Evolutionary conservation across 2,113 vertebrate species (phyloP).

Genomic region (Monopterus albus): DNA sequence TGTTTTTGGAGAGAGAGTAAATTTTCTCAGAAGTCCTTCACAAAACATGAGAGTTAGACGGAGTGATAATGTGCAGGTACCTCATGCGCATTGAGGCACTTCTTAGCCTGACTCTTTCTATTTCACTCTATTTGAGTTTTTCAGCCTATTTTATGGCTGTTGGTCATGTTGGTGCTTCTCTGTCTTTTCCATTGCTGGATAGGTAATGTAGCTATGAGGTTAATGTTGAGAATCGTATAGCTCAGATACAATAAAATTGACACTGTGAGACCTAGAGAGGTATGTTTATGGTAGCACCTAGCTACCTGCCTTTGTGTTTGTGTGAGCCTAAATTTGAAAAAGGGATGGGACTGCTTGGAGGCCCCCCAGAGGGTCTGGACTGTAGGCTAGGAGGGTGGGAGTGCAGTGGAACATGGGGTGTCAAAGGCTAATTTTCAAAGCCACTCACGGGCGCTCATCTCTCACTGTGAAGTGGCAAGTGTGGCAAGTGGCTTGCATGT

Average conservation of each 20-base stretch:
- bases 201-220: constrained; percentile 72
- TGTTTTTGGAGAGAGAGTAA: not conserved
- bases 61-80: constrained; percentile 45
- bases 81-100: constrained; percentile 55
- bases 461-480: constrained; percentile 85
- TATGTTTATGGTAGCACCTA: constrained; percentile 49
- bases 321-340: constrained; percentile 44
- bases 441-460: constrained; percentile 81
- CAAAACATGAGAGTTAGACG: constrained; percentile 7
- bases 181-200: constrained; percentile 36
- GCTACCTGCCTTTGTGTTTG: constrained; percentile 55
- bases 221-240: constrained; percentile 76
- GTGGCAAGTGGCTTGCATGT: constrained; percentile 87
- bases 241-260: constrained; percentile 66
- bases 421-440: constrained; percentile 86
- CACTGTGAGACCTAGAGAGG: constrained; percentile 46
- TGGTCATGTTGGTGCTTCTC: constrained; percentile 32
- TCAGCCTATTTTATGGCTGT: constrained; percentile 52
- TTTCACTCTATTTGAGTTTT: constrained; percentile 51
- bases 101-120: constrained; percentile 33
- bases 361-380: constrained; percentile 52
- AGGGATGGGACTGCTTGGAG: constrained; percentile 10
- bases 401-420: constrained; percentile 58
- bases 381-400: constrained; percentile 47
- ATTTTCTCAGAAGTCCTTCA: constrained; percentile 34